Evolutionary conservation across 2,113 vertebrate genomes (phyloP).

Genomic region (Aplodontia rufa): DNA sequence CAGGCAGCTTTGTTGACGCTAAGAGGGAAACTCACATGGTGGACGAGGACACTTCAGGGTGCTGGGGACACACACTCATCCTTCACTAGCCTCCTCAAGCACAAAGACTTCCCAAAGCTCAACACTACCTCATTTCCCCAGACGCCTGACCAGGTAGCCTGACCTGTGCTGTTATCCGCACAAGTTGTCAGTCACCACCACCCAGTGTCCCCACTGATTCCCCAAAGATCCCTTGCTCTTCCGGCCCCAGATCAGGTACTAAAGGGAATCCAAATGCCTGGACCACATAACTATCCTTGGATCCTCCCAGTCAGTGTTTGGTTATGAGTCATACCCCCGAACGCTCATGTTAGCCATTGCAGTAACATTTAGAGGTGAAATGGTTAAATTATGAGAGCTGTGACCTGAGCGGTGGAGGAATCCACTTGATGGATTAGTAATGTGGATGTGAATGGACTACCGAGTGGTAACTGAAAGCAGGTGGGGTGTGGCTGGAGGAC

Average conservation of each 20-base stretch:
- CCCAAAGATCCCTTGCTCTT: not conserved
- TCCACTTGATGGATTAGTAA: too few relatives aligned
- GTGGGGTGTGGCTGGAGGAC: too few relatives aligned
- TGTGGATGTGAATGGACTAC: too few relatives aligned
- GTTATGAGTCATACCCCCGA: too few relatives aligned
- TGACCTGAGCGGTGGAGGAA: too few relatives aligned
- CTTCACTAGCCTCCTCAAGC: not conserved
- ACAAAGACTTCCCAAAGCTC: not conserved
- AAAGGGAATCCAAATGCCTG: not conserved
- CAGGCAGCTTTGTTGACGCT: not conserved
- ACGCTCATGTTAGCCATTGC: too few relatives aligned
- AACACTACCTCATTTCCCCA: fast-evolving
- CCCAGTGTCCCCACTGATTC: not conserved
- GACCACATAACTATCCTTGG: not conserved
- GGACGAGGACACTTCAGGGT: not conserved
- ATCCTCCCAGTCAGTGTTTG: not conserved
- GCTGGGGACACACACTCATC: fast-evolving
- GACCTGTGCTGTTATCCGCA: not conserved
- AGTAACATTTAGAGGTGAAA: too few relatives aligned
- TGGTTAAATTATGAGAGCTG: too few relatives aligned
- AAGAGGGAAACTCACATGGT: too few relatives aligned
- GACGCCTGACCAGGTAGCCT: not conserved
- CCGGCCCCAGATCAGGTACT: not conserved
- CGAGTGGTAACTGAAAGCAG: too few relatives aligned
- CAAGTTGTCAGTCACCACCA: not conserved